These are phyloP conservation scores for Frieseomelitta varia DNA, from an alignment of 1,140 invertebrate genomes.

Conservation along the genomic window DNA sequence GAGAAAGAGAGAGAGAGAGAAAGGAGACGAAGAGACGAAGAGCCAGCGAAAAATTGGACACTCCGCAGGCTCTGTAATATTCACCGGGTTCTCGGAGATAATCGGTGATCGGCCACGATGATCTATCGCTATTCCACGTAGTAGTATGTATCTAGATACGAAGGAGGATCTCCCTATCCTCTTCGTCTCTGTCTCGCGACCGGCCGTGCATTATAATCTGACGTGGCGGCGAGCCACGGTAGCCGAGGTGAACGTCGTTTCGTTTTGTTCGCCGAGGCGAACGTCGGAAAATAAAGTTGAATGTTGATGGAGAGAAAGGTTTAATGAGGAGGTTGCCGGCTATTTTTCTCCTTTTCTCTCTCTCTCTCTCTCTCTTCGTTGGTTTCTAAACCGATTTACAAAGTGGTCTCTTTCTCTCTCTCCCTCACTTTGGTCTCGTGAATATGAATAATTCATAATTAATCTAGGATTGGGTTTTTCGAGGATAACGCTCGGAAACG, in stretches of 20 bases:
- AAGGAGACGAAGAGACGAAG: neutral
- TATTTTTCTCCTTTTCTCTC: neutral
- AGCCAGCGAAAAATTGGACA: slow-evolving; percentile 44
- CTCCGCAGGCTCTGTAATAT: slow-evolving; percentile 19
- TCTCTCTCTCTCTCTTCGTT: neutral
- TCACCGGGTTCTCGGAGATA: slow-evolving; percentile 23
- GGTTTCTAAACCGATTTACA: slow-evolving; percentile 2
- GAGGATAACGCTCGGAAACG: slow-evolving; percentile 37
- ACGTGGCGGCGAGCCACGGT: neutral
- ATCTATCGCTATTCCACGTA: slow-evolving; percentile 38
- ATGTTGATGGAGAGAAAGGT: neutral
- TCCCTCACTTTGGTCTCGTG: neutral
- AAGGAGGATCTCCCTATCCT: neutral
- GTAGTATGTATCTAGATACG: slow-evolving; percentile 8
- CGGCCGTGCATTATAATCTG: slow-evolving; percentile 19
- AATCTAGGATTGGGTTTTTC: slow-evolving; percentile 32
- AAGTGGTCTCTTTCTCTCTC: neutral
- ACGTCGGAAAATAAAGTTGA: neutral
- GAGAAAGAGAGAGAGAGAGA: neutral
- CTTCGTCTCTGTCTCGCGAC: neutral
- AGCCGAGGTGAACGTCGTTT: slow-evolving; percentile 1
- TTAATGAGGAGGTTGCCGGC: slow-evolving; percentile 12
- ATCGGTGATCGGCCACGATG: slow-evolving; percentile 43
- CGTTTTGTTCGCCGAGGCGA: neutral
- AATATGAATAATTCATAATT: slow-evolving; percentile 51